Evolutionary conservation across 2,888 invertebrate genomes (phyloP).

Genomic region (Drosophila affinis): DNA sequence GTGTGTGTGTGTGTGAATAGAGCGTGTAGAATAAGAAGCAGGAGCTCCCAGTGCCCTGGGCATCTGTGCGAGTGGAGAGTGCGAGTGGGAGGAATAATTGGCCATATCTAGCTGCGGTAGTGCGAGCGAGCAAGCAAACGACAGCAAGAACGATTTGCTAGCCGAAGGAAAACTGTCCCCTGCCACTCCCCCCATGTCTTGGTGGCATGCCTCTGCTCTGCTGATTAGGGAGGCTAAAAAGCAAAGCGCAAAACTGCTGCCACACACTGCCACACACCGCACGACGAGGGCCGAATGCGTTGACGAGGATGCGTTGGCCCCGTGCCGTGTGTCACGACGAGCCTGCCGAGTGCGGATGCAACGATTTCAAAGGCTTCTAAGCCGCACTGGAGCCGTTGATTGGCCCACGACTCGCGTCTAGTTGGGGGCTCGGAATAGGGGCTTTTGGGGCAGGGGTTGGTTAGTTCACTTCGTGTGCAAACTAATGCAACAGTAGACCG

Average conservation of each 20-base stretch:
- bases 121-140: slow-evolving; percentile 40
- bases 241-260: slow-evolving; percentile 39
- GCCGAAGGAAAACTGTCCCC: slow-evolving; percentile 63
- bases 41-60: neutral
- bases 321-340: slow-evolving; percentile 24
- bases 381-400: slow-evolving; percentile 64
- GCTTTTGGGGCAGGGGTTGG: too few relatives aligned
- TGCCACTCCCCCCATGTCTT: slow-evolving; percentile 16
- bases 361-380: slow-evolving; percentile 73
- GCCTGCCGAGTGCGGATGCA: slow-evolving; percentile 66
- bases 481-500: too few relatives aligned
- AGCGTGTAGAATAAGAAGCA: slow-evolving; percentile 8
- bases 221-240: slow-evolving; percentile 49
- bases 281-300: slow-evolving; percentile 47
- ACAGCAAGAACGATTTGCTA: slow-evolving; percentile 68
- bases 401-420: slow-evolving; percentile 56
- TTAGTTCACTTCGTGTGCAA: too few relatives aligned
- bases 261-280: slow-evolving; percentile 10
- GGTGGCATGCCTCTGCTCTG: neutral
- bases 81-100: slow-evolving; percentile 29
- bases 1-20: slow-evolving; percentile 23
- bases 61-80: neutral
- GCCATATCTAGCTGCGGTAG: slow-evolving; percentile 26
- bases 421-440: neutral
- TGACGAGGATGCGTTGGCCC: slow-evolving; percentile 33